Evolutionary conservation across 2,888 invertebrate genomes (phyloP), one percentile per base, ranked within the genome.

Genomic region (Ichneumon xanthorius): DNA sequence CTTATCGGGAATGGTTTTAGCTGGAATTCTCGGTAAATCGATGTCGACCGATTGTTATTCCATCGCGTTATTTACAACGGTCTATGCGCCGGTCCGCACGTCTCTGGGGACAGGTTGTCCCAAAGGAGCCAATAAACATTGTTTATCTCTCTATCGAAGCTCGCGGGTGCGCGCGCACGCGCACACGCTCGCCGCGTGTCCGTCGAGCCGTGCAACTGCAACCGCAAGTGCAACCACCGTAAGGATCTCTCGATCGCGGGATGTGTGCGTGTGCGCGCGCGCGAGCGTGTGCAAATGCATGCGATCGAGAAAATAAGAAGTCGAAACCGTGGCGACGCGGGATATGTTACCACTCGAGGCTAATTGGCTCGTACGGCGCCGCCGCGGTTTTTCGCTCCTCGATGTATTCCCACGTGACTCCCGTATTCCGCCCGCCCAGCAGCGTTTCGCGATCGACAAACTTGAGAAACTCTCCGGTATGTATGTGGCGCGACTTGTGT

Each of bases 121-220:
- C 82, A 83, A 77, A 82, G 85, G 85, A 85, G 80, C 82, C 82
- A 83, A 85, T 82, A 80, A 85, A 82, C 82, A 85, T 85, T 80
- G 83, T 85, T 87, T 83, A 85, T 87, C 83, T 81, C 80, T 85
- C 72, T 80, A 85, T 85, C 82, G 65, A 71, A 79, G 75, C 72
- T 72, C 40, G 26, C 33, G 48, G 48, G 48, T 6, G 30, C 55
- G 67, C 33, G 48, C 33, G 16, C 58, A 19, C 16, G 48, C 68
- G 58, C 58, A 26, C 26, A 58, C 30, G 22, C 16, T 14, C 61
- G 37, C 73, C 45, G 67, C 40, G 85, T 76, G 65, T 75, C 72
- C 72, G 72, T 65, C 72, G 75, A 71, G 67, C 79, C 65, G 76
- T 71, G 76, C 65, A 63, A 79, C 53, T 75, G 26, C 50, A 53